Conservation (phyloP, 1,140 invertebrate genomes). For the Zeugodacus cucurbitae region DNA sequence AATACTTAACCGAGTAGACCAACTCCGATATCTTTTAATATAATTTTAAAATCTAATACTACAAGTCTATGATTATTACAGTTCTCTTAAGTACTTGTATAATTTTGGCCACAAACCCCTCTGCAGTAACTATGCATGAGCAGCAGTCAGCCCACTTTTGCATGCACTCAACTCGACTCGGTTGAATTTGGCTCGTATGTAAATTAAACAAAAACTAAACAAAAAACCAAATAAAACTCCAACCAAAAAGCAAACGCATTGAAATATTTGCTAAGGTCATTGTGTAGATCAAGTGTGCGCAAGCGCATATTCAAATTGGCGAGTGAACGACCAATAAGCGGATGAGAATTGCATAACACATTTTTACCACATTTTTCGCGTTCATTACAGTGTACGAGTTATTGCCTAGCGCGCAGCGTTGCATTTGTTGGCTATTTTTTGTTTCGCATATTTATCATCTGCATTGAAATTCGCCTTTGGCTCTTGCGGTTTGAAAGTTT, state of each 20-base stretch:
- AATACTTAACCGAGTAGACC: too few species aligned
- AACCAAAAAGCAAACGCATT: background rate
- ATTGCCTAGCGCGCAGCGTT: background rate
- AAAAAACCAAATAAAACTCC: background rate
- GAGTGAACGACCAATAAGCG: slow-evolving; percentile 3
- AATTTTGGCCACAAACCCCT: too few species aligned
- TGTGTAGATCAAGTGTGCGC: slow-evolving; percentile 17
- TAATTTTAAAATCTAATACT: too few species aligned
- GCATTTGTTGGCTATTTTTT: background rate
- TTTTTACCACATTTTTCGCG: background rate
- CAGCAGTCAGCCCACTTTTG: background rate
- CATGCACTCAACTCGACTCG: background rate
- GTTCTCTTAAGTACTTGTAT: too few species aligned
- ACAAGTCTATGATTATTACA: too few species aligned
- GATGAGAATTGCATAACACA: background rate
- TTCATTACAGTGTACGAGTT: background rate
- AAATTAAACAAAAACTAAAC: background rate
- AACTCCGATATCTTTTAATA: too few species aligned
- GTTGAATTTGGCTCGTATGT: background rate
- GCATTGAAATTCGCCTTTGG: background rate
- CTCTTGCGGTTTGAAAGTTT: background rate
- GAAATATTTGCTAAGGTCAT: slow-evolving; percentile 33
- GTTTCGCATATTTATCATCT: background rate
- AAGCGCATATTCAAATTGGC: slow-evolving; percentile 2
- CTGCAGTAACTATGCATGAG: background rate